Evolutionary conservation across 2,888 invertebrate species (phyloP).

Genomic region (Leuctra nigra): DNA sequence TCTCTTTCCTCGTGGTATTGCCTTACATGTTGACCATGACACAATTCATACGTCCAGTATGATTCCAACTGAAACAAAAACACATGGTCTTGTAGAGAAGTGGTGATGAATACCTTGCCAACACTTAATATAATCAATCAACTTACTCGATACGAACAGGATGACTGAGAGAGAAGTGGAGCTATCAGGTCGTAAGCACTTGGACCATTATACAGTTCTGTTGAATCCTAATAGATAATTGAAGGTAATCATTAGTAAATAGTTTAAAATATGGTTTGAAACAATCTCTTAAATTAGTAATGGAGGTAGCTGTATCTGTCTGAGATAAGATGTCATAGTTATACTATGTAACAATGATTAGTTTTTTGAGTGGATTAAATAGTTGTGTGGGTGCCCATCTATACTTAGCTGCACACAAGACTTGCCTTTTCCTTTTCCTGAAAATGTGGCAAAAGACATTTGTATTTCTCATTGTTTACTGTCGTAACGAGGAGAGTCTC

Average conservation of each 20-base stretch:
- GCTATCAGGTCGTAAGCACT: conserved; percentile 70
- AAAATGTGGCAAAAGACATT: conserved; percentile 70
- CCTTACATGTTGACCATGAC: conserved; percentile 83
- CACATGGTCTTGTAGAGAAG: conserved; percentile 1
- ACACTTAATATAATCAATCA: neutral
- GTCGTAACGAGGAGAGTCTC: conserved; percentile 65
- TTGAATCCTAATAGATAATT: conserved; percentile 43
- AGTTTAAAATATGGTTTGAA: no score
- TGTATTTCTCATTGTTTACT: conserved; percentile 72
- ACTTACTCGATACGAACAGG: conserved; percentile 69
- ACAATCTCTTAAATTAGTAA: no score
- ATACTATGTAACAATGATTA: no score
- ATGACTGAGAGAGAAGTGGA: conserved; percentile 67
- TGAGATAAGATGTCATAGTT: no score
- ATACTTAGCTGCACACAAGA: no score
- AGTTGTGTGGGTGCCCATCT: no score
- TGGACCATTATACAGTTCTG: conserved; percentile 61
- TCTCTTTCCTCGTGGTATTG: conserved; percentile 96
- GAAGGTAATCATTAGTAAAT: no score
- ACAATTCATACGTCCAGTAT: conserved; percentile 96
- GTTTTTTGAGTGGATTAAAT: no score
- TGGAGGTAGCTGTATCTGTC: no score
- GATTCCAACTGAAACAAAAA: conserved; percentile 57
- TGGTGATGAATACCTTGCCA: no score
- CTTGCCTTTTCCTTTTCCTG: conserved; percentile 36